These are phyloP conservation scores for Zapus hudsonius DNA, from an alignment of 2,113 vertebrate genomes.

Conservation along the genomic window DNA sequence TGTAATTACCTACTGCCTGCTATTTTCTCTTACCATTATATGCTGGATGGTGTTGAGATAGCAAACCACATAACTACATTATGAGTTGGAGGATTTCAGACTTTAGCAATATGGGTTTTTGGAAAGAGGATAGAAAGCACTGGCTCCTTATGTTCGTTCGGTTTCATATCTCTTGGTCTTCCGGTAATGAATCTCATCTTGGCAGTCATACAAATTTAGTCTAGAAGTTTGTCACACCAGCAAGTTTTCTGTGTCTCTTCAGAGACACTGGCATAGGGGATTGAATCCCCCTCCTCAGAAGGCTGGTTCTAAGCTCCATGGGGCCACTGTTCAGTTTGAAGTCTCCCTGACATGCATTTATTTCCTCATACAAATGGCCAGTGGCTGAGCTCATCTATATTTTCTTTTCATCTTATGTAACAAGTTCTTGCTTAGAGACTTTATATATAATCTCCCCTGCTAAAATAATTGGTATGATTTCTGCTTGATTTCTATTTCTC, in stretches of 20 bases:
- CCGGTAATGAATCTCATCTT: background rate
- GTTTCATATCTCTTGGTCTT: too few relatives aligned
- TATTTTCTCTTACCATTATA: background rate
- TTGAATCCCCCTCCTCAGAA: background rate
- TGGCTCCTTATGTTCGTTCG: background rate
- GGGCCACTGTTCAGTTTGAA: background rate
- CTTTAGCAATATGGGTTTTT: background rate
- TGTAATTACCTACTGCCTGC: background rate
- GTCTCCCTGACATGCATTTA: background rate
- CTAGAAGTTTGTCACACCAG: background rate
- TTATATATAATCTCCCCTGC: background rate
- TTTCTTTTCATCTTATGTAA: background rate
- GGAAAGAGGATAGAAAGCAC: background rate
- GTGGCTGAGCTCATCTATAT: background rate
- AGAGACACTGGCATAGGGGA: background rate
- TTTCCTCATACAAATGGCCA: background rate
- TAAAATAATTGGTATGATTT: slow-evolving; percentile 19
- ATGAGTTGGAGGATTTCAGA: background rate
- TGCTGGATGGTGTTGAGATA: background rate
- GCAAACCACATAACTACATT: background rate
- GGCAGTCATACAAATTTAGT: background rate
- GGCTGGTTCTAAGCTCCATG: background rate
- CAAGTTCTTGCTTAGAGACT: background rate
- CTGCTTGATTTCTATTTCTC: background rate
- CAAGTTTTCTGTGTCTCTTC: too few relatives aligned